Base-by-base conservation (phyloP, 1,140 invertebrate genomes). In the Hylyphantes graminicola region DNA sequence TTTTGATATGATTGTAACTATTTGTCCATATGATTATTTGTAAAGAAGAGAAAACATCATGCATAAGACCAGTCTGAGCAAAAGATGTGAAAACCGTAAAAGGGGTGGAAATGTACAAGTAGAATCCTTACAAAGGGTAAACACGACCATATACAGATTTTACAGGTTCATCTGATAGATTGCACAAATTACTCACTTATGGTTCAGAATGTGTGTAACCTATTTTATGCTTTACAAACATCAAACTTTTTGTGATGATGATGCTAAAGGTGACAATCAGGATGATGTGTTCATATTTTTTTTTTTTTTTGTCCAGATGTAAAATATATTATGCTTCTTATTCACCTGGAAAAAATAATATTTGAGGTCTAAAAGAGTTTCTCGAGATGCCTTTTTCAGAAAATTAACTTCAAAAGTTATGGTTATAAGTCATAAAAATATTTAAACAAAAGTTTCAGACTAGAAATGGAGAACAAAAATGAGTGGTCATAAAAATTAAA, bases 141-240 rank as follows among this genome's bases (percentile, higher is more conserved):
- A 57, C 48, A 74, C 57, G 72, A 74, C 19, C 72, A 55, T 57
- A n/a, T 74, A 74, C 55, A 74, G 53, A 74, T 55, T 74, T 74
- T 74, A 74, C 72, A 74, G 17, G 53, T 15, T 73, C 57, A 59
- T 57, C 57, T 74, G 55, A 74, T 74, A 55, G 57, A 74, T 57
- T 74, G 54, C 57, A 74, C 72, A 74, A 35, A 35, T 54, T 74
- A 73, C 64, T 53, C 67, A 73, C 72, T 81, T 81, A 59, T 81
- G 79, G 73, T 81, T 81, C 79, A 81, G 79, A 81, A 81, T n/a
- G 70, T 68, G 51, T 81, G 67, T 19, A 72, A 67, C 35, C n/a
- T 53, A 55, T 72, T 63, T 51, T 19, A 63, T 63, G 13, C 15
- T 54, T 81, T 75, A 50, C 50, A 63, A 35, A 50, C 64, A 15